phyloP scores from a whole-genome alignment of 1,140 invertebrate genomes.

The Sitophilus oryzae region DNA sequence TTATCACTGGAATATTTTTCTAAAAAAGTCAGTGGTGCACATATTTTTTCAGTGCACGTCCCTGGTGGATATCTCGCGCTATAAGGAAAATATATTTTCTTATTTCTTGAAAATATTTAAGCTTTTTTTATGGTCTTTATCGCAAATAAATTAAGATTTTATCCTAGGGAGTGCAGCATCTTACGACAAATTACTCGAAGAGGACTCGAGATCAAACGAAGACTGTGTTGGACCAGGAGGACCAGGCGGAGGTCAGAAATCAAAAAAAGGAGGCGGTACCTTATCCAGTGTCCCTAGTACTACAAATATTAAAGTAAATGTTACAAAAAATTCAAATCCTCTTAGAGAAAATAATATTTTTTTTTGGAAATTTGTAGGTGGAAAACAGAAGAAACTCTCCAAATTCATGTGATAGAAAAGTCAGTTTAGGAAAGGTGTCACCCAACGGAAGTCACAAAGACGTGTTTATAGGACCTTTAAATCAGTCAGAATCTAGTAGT shows the following conservation, averaged over 20 bases:
- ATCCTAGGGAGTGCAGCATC: slow-evolving; percentile 56
- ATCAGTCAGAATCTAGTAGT: slow-evolving; percentile 3
- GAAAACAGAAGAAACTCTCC: slow-evolving; percentile 60
- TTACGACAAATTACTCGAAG: slow-evolving; percentile 68
- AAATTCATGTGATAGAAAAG: slow-evolving; percentile 46
- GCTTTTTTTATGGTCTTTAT: too few relatives aligned
- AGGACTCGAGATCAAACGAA: slow-evolving; percentile 65
- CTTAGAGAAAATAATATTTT: background rate
- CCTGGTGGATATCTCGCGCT: too few relatives aligned
- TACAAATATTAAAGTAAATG: slow-evolving; percentile 16
- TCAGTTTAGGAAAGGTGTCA: slow-evolving; percentile 47
- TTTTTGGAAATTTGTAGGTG: slow-evolving; percentile 49
- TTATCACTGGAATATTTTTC: too few relatives aligned
- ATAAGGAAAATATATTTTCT: too few relatives aligned
- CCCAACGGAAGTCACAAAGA: slow-evolving; percentile 34
- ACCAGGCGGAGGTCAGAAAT: slow-evolving; percentile 40
- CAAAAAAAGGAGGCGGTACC: slow-evolving; percentile 45
- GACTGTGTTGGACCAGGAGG: slow-evolving; percentile 52
- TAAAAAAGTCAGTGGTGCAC: too few relatives aligned
- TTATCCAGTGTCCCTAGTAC: slow-evolving; percentile 1
- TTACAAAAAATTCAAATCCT: slow-evolving; percentile 26
- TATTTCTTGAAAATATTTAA: too few relatives aligned
- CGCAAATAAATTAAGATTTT: too few relatives aligned
- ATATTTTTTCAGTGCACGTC: too few relatives aligned
- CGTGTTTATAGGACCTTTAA: background rate